phyloP scores from a whole-genome alignment of 2,888 invertebrate genomes.

The Ochlodes sylvanus region DNA sequence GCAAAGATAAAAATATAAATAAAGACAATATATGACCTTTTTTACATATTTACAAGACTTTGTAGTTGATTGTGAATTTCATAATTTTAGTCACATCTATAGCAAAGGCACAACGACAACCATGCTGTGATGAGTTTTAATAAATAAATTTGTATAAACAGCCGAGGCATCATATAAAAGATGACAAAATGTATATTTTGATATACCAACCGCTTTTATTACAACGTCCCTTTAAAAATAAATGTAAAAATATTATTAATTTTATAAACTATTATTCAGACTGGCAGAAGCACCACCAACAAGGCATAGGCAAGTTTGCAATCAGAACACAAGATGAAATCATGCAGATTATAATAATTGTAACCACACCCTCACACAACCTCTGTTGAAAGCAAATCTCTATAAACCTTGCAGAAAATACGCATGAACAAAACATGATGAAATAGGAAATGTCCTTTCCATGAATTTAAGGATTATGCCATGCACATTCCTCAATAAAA shows the following conservation, averaged over 20 bases:
- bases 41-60: conserved; percentile 40
- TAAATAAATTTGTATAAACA: conserved; percentile 12
- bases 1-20: conserved; percentile 1
- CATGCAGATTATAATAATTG: conserved; percentile 22
- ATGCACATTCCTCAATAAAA: conserved; percentile 52
- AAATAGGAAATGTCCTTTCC: conserved; percentile 1
- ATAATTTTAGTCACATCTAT: background rate
- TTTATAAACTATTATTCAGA: conserved; percentile 6
- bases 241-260: background rate
- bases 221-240: background rate
- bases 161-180: conserved; percentile 10
- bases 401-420: background rate
- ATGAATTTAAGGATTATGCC: conserved; percentile 35
- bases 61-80: conserved; percentile 42
- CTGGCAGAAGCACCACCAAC: conserved; percentile 33
- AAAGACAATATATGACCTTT: conserved; percentile 9
- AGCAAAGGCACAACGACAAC: conserved; percentile 16
- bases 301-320: conserved; percentile 32
- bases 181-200: background rate
- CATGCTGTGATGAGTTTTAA: conserved; percentile 20
- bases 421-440: conserved; percentile 16
- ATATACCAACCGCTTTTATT: conserved; percentile 22
- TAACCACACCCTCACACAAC: background rate
- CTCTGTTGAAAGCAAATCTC: background rate
- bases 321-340: conserved; percentile 14